Evolutionary conservation across 2,113 vertebrate species (phyloP), one percentile per base, ranked within the genome.

Genomic region (Phrynocephalus versicolor): DNA sequence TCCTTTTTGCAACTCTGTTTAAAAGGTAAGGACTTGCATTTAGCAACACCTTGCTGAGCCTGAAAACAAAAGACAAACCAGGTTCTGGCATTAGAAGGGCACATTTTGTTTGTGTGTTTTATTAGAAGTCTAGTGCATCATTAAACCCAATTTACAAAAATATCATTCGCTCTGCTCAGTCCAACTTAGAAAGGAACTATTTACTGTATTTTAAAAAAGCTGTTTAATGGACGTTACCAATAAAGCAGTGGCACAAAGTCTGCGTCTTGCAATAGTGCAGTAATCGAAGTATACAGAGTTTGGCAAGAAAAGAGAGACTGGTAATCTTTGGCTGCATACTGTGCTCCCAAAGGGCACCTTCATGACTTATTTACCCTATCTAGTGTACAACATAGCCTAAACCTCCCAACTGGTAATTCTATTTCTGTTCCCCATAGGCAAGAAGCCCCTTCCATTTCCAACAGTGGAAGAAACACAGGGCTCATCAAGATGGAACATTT

Each of bases 191-290:
- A 91, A 92, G 33, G 23, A 80, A 65, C 80, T 62, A 81, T 79
- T 70, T 25, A 19, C n/a, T n/a, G n/a, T n/a, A n/a, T n/a, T n/a
- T 83, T 58, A 85, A 70, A n/a, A 75, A 77, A 3, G 3, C 37
- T 74, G 37, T 25, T 62, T 18, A 88, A 90, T 76, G 85, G 21
- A 87, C 41, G 58, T 58, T 89, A 89, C 92, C 72, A 91, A 83
- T 82, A 88, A 81, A 88, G 86, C 2, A 75, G 79, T 55, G 85
- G 85, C 87, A 85, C 64, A 65, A 39, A 79, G 90, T 73, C 67
- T 83, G 80, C 27, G 89, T 85, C 84, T 87, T 88, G 60, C 62
- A 45, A 51, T 57, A 96, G 96, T 96, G 97, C 97, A 96, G 94
- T 94, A 92, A 84, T 92, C 85, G 82, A 82, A 89, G 85, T 89